Evolutionary conservation across 2,113 vertebrate genomes (phyloP), one percentile per base, ranked within the genome.

Genomic region (Silurus asotus): DNA sequence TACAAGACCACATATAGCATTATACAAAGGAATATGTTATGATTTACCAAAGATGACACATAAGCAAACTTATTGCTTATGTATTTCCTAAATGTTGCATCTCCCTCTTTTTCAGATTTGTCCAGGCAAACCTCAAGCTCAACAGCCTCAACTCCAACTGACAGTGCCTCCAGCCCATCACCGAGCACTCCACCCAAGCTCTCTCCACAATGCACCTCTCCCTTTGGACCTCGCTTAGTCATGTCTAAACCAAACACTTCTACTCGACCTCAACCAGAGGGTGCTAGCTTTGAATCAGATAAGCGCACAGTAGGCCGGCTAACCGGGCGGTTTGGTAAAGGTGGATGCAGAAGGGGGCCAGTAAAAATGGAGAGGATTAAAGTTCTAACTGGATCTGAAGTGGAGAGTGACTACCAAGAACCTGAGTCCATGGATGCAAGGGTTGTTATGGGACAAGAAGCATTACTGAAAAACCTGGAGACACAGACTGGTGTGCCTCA

Each of bases 361-460:
- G 90, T 92, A 53, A 93, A 95, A 88, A 95, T 96, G 95, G 95
- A 96, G 56, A 93, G 95, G 86, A 96, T 96, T 87, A 96, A 95
- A 93, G 95, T 95, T 74, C 90, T 96, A 86, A 96, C 94, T 87
- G 95, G 95, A 82, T 93, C 93, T 78, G 95, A 96, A 88, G 93
- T 95, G 83, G 95, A 95, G 79, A 95, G 95, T 81, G 95, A 96
- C 88, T 95, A 92, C 87, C 93, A 93, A 89, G 94, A 95, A 76
- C 89, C 91, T 61, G 93, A 94, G 17, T 92, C 92, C 6, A 93
- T 96, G 85, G 96, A 97, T 82, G 92, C 96, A 49, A 92, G 97
- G 86, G 96, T 97, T 14, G 97, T 97, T 80, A 97, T 97, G 96
- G 97, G 97, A 0, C 95, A 98, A 91, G 97, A 98, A 90, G 96